Percentiles rank a stretch among this genome's conserved stretches.
phyloP scores from a whole-genome alignment of 2,113 vertebrate species.

The Columba livia region DNA sequence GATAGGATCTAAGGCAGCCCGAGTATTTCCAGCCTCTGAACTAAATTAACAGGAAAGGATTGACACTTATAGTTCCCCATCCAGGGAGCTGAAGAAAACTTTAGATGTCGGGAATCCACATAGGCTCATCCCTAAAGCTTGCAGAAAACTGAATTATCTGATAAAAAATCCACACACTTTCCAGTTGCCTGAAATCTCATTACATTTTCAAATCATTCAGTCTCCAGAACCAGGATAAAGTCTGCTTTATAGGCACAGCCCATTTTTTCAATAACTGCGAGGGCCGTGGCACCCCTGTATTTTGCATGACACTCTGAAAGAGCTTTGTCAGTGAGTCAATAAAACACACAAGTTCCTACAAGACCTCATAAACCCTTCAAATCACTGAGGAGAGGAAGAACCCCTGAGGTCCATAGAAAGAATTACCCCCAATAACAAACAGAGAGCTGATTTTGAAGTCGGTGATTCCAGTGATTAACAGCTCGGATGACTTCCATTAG shows the following conservation, averaged over 20 bases:
- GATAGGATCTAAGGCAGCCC: constrained; percentile 14
- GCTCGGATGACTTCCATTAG: constrained; percentile 21
- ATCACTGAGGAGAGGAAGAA: neutral
- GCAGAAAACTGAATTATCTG: neutral
- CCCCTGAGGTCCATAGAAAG: neutral
- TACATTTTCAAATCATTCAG: constrained; percentile 2
- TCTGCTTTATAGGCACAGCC: neutral
- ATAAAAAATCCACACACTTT: neutral
- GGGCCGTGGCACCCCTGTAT: neutral
- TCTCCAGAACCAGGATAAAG: neutral
- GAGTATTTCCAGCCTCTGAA: neutral
- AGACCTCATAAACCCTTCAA: neutral
- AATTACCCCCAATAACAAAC: constrained; percentile 15
- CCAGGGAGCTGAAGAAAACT: constrained; percentile 1
- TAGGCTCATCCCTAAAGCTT: neutral
- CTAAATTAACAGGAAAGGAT: constrained; percentile 39
- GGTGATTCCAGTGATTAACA: constrained; percentile 6
- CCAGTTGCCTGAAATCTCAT: neutral
- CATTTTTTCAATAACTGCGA: neutral
- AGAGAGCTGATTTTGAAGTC: constrained; percentile 20
- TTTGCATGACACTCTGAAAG: neutral
- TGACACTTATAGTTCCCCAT: neutral
- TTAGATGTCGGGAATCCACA: constrained; percentile 4
- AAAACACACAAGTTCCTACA: neutral
- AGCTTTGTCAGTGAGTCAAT: neutral